Base-by-base conservation (phyloP, 2,113 vertebrate genomes). In the Elgaria multicarinata region DNA sequence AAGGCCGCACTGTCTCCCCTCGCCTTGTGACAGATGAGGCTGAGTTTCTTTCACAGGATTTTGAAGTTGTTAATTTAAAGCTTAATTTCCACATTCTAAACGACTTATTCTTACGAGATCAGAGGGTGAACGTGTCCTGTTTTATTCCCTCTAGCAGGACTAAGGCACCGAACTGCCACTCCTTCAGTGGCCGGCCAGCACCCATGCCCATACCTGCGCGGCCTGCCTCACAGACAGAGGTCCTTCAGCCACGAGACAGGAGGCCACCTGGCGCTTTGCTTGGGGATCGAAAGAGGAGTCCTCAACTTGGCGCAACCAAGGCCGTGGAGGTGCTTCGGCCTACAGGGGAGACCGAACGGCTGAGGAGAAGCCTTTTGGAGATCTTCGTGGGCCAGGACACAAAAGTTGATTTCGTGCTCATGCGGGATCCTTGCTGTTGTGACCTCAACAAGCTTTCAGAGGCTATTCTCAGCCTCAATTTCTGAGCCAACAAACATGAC, bases 331-430 rank as follows among this genome's bases (percentile, higher is more conserved):
- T 2, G 1, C 31, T 69, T 24, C 88, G 88, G 24, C 64, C 81
- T 1, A 22, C 79, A 5, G 89, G 88, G 13, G 97, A 98, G 77
- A 98, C 98, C 0, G 93, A 97, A 55, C 82, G 64, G 77, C 95
- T 98, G 0, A 96, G 96, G 85, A 93, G 96, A 86, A 93, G 95
- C 83, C 97, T 99, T 64, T 86, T 96, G 55, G 96, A 97, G 91
- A 97, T 98, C 42, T 99, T 99, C 81, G 95, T 94, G 0, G 97
- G 91, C n/a, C 98, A 98, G 95, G 97, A 98, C 82, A 95, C 95
- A 89, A 95, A 96, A 88, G 97, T 99, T 87, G 97, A 97, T 36
- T 96, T 98, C 92, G 96, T 97, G 53, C 96, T 99, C 44, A 97
- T 98, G 94, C 94, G 95, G 64, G 95, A 98, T 86, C 96, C 97